Evolutionary conservation across 2,888 invertebrate genomes (phyloP), one percentile per base, ranked within the genome.

Genomic region (Pyrrhosoma nymphula): DNA sequence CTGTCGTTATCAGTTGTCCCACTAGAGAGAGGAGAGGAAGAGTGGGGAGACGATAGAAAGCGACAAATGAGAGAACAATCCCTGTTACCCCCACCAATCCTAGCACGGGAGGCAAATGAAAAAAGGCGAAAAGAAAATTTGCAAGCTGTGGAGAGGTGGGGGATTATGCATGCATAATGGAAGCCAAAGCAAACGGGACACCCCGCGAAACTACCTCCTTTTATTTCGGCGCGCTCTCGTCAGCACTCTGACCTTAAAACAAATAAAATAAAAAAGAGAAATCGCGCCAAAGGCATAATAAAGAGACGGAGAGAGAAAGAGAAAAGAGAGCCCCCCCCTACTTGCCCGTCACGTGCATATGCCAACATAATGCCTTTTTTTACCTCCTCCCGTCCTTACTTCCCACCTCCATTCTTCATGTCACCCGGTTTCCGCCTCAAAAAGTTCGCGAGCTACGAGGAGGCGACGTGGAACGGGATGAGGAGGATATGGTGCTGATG

Each of bases 401-500:
- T 69, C 56, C 39, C 82, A 35, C 82, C 82, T 26, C 82, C 82
- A 35, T 82, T 35, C 82, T 69, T 82, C 82, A 82, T 82, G 82
- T 82, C 82, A 82, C 82, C 16, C 60, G 63, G 69, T 47, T 75
- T 93, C 93, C 93, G 91, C 35, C 93, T 69, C 93, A 75, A 89
- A 89, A 47, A 89, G 55, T 56, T 89, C 89, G 89, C 89, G 47
- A 89, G 91, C 39, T 20, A 69, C 69, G 69, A 69, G 69, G 69
- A 26, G 69, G 69, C 47, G 47, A 47, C 69, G 69, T 69, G 82
- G 82, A 35, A 82, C n/a, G 69, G 69, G 69, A 69, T 16, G 18
- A n/a, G n/a, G 69, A 26, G 82, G 82, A 82, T 35, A 82, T 82
- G 47, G 82, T 82, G 82, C 35, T 82, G 82, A 82, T 82, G 82